Evolutionary conservation across 2,113 vertebrate genomes (phyloP).

Genomic region (Neofelis nebulosa): DNA sequence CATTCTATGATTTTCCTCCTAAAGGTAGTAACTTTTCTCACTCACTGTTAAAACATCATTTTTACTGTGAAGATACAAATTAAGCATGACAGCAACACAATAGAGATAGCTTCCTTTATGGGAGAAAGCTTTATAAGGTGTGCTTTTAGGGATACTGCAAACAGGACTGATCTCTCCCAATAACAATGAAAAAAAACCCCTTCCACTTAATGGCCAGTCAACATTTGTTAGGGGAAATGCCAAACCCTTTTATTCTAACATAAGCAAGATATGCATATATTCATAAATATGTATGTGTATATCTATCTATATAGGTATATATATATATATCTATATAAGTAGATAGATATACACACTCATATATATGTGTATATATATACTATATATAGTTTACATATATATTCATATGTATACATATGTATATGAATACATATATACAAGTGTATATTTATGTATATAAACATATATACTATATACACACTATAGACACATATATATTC

Average conservation of each 20-base stretch:
- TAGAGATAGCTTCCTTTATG: neutral
- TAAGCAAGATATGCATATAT: neutral
- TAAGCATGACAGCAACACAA: slow-evolving; percentile 37
- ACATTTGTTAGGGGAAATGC: neutral
- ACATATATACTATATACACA: neutral
- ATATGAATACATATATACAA: neutral
- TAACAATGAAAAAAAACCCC: neutral
- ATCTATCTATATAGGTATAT: neutral
- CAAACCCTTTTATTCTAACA: neutral
- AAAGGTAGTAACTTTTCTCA: slow-evolving; percentile 30
- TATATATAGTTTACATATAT: neutral
- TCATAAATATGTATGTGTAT: neutral
- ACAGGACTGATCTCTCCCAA: neutral
- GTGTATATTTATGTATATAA: neutral
- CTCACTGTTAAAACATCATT: slow-evolving; percentile 34
- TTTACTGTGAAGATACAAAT: slow-evolving; percentile 57
- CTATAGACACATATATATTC: neutral
- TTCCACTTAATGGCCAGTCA: neutral
- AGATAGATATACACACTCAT: too few species aligned
- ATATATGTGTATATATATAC: neutral
- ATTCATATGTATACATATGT: neutral
- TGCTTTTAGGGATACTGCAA: neutral
- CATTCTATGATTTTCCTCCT: neutral
- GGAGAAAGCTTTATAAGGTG: neutral
- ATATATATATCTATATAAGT: neutral